These are phyloP conservation scores for Drosophila subobscura DNA, from an alignment of 1,140 invertebrate species.

Conservation along the genomic window DNA sequence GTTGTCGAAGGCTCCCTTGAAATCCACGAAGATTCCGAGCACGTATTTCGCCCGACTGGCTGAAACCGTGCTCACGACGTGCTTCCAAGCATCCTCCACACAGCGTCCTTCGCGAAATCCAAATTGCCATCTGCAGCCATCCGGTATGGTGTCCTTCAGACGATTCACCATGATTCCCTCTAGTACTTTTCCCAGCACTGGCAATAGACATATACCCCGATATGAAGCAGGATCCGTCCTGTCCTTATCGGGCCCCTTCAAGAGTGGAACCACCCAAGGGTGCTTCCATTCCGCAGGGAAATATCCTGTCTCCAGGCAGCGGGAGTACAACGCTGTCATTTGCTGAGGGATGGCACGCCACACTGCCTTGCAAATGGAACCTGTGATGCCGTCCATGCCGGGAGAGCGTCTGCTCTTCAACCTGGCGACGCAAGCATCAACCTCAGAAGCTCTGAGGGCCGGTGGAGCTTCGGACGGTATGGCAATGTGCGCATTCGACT, in stretches of 20 bases:
- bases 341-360: slow-evolving; percentile 19
- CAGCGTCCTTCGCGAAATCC: slow-evolving; percentile 31
- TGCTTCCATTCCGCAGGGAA: slow-evolving; percentile 29
- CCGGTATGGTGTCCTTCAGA: slow-evolving; percentile 11
- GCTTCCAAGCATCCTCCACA: slow-evolving; percentile 28
- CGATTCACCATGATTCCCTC: slow-evolving; percentile 37
- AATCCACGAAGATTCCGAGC: slow-evolving; percentile 29
- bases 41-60: slow-evolving; percentile 26
- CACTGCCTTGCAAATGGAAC: slow-evolving; percentile 29
- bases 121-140: slow-evolving; percentile 31
- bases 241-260: slow-evolving; percentile 24
- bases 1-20: slow-evolving; percentile 24
- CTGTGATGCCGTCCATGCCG: slow-evolving; percentile 30
- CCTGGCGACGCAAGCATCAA: slow-evolving; percentile 17
- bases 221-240: slow-evolving; percentile 13
- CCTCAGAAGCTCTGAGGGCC: slow-evolving; percentile 2
- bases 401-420: slow-evolving; percentile 29
- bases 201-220: slow-evolving; percentile 29
- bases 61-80: too few relatives aligned
- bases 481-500: slow-evolving; percentile 13
- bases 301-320: slow-evolving; percentile 5
- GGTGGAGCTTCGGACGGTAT: slow-evolving; percentile 11
- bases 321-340: slow-evolving; percentile 14
- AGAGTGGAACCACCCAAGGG: slow-evolving; percentile 17
- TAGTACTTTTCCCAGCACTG: slow-evolving; percentile 38